Evolutionary conservation across 2,797 vertebrate species (phyloP).

Genomic region (Xiphophorus birchmanni): DNA sequence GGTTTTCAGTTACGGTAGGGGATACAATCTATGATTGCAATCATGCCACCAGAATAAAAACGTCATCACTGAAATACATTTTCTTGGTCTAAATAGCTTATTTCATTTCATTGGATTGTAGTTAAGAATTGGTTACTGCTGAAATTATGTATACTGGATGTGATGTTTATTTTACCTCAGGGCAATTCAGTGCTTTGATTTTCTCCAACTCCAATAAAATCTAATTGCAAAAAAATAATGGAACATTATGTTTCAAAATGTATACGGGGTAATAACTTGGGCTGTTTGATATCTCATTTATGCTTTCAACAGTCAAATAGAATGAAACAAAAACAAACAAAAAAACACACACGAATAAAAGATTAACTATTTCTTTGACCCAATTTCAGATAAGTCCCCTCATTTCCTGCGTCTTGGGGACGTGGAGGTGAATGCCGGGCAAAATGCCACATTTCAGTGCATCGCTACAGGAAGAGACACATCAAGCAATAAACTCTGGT

Average conservation of each 20-base stretch:
- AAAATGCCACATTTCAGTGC: constrained; percentile 98
- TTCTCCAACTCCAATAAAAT: constrained; percentile 43
- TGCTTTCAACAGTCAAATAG: constrained; percentile 12
- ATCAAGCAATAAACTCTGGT: constrained; percentile 94
- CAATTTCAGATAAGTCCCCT: constrained; percentile 89
- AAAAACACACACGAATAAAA: not conserved
- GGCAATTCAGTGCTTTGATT: constrained; percentile 42
- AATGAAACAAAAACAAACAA: constrained; percentile 13
- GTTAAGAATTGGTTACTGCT: constrained; percentile 38
- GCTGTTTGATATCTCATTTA: constrained; percentile 28
- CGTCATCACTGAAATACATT: constrained; percentile 52
- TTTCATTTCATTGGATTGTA: constrained; percentile 39
- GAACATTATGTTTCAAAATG: constrained; percentile 30
- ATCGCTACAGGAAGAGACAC: constrained; percentile 95
- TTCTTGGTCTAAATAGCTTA: constrained; percentile 45
- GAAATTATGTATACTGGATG: constrained; percentile 35
- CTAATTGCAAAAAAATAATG: constrained; percentile 45
- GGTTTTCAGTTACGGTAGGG: constrained; percentile 51
- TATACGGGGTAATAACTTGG: constrained; percentile 22
- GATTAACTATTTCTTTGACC: constrained; percentile 24
- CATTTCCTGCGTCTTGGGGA: constrained; percentile 97
- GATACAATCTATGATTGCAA: constrained; percentile 73
- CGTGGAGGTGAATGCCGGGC: constrained; percentile 97
- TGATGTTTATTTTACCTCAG: constrained; percentile 54
- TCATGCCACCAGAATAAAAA: constrained; percentile 71